Evolutionary conservation across 1,140 invertebrate genomes (phyloP).

Genomic region (Saccostrea glomerata): DNA sequence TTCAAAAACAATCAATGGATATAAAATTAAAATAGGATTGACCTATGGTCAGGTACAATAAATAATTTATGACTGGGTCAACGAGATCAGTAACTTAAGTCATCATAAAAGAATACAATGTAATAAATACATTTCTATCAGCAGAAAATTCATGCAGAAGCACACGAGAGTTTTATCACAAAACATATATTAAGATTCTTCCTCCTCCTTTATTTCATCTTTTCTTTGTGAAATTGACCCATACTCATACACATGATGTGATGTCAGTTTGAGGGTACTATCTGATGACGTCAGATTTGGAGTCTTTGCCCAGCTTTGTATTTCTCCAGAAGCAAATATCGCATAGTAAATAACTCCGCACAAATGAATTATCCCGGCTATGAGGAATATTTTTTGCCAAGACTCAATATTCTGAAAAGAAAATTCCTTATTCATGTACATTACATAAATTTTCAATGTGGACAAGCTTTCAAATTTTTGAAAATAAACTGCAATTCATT

Average conservation of each 20-base stretch:
- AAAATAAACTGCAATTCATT: background rate
- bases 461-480: background rate
- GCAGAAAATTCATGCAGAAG: background rate
- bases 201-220: background rate
- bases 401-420: conserved; percentile 24
- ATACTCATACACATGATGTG: background rate
- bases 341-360: conserved; percentile 42
- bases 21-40: background rate
- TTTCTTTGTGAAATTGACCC: background rate
- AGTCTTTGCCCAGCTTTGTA: conserved; percentile 39
- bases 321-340: conserved; percentile 46
- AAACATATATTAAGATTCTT: background rate
- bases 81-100: background rate
- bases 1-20: too few relatives aligned
- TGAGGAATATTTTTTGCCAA: conserved; percentile 50
- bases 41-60: too few relatives aligned
- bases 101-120: background rate
- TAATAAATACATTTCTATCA: background rate
- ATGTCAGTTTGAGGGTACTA: background rate
- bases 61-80: background rate
- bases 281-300: background rate
- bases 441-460: background rate
- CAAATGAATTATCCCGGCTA: conserved; percentile 33
- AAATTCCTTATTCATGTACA: background rate
- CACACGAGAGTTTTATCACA: background rate